Base-by-base conservation (phyloP, 2,888 invertebrate genomes). In the Myathropa florea region DNA sequence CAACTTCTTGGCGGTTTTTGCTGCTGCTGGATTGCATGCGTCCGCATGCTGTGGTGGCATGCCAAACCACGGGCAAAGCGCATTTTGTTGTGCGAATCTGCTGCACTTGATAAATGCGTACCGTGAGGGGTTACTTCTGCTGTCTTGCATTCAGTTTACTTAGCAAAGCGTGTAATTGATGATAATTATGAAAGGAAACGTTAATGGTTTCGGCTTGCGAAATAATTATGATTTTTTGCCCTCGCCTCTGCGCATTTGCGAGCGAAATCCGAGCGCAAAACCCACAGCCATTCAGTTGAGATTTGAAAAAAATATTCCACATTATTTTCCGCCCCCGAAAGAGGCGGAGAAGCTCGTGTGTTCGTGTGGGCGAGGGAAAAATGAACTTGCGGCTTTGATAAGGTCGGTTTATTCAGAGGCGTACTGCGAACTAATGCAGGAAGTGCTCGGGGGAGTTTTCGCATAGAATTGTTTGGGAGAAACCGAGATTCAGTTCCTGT, bases 71-170 rank as follows among this genome's bases (percentile, higher is more conserved):
- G 28, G n/a, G 21, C 2, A 53, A 65, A 39, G 53, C 30, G 28
- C 39, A 65, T 65, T 79, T 79, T 67, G 84, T 77, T 85, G 72
- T 85, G 84, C 81, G 84, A 85, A 77, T 77, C n/a, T 85, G 81
- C n/a, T 85, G 81, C 71, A 77, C 84, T 85, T 77, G 63, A 72
- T 72, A 53, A 85, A 85, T 81, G 81, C 75, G 71, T 80, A 53
- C 60, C 21, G n/a, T n/a, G 67, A 21, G 26, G 6, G 36, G 46
- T 39, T 65, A 28, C 18, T 79, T n/a, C 21, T 65, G 7, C 39
- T 26, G 14, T 18, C 26, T 72, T 75, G 72, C 63, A 65, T 77
- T 76, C 72, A 85, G 60, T 67, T 67, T 67, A 70, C 61, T 61
- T 46, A 71, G 72, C 77, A 78, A 24, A 73, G 73, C 82, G 55